Conservation (phyloP, 2,113 vertebrate genomes). For the Phylloscopus whistleri region DNA sequence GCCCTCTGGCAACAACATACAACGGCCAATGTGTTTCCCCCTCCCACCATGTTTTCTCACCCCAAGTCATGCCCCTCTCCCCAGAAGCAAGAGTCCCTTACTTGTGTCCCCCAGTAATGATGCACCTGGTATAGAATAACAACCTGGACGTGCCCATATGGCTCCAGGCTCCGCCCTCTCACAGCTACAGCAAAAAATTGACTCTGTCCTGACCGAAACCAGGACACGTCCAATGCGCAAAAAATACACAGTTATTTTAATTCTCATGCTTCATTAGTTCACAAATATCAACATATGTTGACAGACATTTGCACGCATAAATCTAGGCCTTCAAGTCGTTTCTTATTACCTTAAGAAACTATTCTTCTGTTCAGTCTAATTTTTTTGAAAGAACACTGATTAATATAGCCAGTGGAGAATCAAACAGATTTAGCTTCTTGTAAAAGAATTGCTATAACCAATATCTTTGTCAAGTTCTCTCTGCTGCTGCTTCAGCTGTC, state of each 20-base stretch:
- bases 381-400: slow-evolving; percentile 44
- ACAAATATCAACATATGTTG: neutral
- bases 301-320: neutral
- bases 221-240: neutral
- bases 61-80: neutral
- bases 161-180: neutral
- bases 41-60: neutral
- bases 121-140: no score
- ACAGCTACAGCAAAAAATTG: neutral
- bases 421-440: slow-evolving; percentile 54
- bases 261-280: neutral
- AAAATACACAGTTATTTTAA: neutral
- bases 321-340: slow-evolving; percentile 38
- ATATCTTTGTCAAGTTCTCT: slow-evolving; percentile 67
- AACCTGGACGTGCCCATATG: no score
- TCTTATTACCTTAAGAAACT: slow-evolving; percentile 38
- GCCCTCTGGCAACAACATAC: no score
- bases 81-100: rapidly evolving
- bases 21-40: neutral
- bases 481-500: slow-evolving; percentile 70
- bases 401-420: slow-evolving; percentile 65
- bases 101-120: no score
- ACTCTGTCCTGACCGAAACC: rapidly evolving
- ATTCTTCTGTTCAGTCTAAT: neutral
- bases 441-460: slow-evolving; percentile 39